These are phyloP conservation scores for Oryzias javanicus DNA, from an alignment of 2,113 vertebrate species.

Conservation along the genomic window DNA sequence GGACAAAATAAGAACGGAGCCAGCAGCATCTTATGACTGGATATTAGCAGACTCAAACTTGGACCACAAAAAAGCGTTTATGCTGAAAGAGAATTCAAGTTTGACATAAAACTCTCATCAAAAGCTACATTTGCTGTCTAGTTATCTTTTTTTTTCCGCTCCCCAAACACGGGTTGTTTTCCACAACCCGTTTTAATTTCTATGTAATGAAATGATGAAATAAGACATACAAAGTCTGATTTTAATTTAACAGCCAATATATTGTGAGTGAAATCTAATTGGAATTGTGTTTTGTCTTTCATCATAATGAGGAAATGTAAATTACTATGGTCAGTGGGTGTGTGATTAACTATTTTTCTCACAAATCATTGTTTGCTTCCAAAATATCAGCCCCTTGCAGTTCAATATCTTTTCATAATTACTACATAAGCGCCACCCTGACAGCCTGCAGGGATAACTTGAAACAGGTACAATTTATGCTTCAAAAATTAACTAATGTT, in stretches of 20 bases:
- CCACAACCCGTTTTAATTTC: background rate
- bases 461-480: background rate
- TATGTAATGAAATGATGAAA: background rate
- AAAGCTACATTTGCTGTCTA: constrained; percentile 4
- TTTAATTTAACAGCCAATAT: background rate
- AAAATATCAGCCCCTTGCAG: no score
- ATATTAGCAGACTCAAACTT: constrained; percentile 36
- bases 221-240: background rate
- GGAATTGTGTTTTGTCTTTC: background rate
- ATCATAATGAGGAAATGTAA: background rate
- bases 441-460: background rate
- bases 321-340: background rate
- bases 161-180: background rate
- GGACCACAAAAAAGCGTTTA: constrained; percentile 39
- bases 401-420: no score
- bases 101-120: constrained; percentile 33
- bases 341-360: background rate
- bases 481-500: background rate
- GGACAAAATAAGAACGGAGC: constrained; percentile 10
- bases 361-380: no score
- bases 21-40: constrained; percentile 19
- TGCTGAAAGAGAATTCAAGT: constrained; percentile 30
- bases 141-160: background rate
- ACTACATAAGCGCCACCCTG: background rate
- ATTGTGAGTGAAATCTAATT: background rate